Evolutionary conservation across 2,888 invertebrate species (phyloP), one percentile per base, ranked within the genome.

Genomic region (Noctuana brunneofusca): DNA sequence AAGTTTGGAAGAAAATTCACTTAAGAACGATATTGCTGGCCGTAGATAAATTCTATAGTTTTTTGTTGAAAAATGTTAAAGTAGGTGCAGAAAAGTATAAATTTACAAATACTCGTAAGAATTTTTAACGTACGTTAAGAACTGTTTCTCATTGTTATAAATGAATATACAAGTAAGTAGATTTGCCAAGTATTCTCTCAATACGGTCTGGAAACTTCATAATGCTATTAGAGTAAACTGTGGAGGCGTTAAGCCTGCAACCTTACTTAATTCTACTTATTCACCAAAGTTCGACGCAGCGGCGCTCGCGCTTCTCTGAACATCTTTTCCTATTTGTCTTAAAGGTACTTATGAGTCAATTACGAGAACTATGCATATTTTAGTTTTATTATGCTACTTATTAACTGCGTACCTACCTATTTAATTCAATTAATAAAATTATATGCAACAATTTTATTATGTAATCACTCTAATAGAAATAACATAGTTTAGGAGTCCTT

Each of bases 151-250:
- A 22, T 11, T 9, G 2, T 46, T 48, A 22, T 46, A 24, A 55
- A 27, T 18, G 22, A 38, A 22, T 55, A 55, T 48, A 20, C 14
- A 55, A 55, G 63, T 63, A 43, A 22, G 55, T 20, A 55, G 27
- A 41, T 12, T 81, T 79, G 81, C 79, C 72, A 77, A 83, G 75
- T 76, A 81, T 81, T 81, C 75, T 78, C 76, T 80, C 84, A 89
- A 87, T 86, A 88, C 84, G 86, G 89, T 89, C 88, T 89, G 87
- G 85, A 87, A 89, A 89, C 87, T 89, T 89, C 81, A 81, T 89
- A 89, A 89, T 89, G 83, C 89, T 89, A 87, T 89, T 89, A 89
- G 81, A 75, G 78, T 75, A 81, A 81, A 81, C 83, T 74, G 77
- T 69, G 77, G 80, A 85, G 88, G 89, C 87, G 89, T 85, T 86